Base-by-base conservation (phyloP, 2,888 invertebrate genomes). In the Aelia acuminata region DNA sequence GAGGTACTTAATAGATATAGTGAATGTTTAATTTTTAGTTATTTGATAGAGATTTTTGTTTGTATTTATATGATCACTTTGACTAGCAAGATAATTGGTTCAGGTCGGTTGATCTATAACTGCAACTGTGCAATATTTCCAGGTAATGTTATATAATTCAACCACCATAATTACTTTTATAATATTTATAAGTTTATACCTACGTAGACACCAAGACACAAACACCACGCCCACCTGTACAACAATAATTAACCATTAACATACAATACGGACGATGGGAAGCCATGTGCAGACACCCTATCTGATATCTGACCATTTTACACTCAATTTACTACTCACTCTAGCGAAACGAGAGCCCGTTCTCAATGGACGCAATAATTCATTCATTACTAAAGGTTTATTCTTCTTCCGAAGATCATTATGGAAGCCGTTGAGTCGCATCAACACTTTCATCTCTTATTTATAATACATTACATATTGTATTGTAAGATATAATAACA, bases 251-350 rank as follows among this genome's bases (percentile, higher is more conserved):
- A 63, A 26, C 53, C 4, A 53, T 53, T 26, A 70, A 18, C 63
- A 70, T 70, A 70, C 63, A 70, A 70, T 70, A 70, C 63, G 31
- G 20, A 35, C 31, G 35, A 70, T 31, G 31, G 63, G 35, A 70
- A 70, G 35, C 35, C 63, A 31, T 35, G 63, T 8, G 63, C 35
- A 70, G 31, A 70, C 63, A 70, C 35, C 63, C 63, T 70, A 35
- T 70, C 63, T 35, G 18, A 70, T 70, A 35, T 31, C 35, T 70
- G 26, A 63, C 63, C 63, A 70, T 70, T 70, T 35, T 26, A 70
- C 63, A 70, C 31, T 70, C 63, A 70, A 70, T 70, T 70, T 18
- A 63, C 26, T 63, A 15, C 63, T 63, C 63, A 63, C 63, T 63
- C 63, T 31, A 63, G 31, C 31, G 31, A 1, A 63, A 63, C 63